Percentiles rank a stretch among this genome's conserved stretches.
Evolutionary conservation across 2,113 vertebrate genomes (phyloP).

Genomic region (Muntiacus reevesi): DNA sequence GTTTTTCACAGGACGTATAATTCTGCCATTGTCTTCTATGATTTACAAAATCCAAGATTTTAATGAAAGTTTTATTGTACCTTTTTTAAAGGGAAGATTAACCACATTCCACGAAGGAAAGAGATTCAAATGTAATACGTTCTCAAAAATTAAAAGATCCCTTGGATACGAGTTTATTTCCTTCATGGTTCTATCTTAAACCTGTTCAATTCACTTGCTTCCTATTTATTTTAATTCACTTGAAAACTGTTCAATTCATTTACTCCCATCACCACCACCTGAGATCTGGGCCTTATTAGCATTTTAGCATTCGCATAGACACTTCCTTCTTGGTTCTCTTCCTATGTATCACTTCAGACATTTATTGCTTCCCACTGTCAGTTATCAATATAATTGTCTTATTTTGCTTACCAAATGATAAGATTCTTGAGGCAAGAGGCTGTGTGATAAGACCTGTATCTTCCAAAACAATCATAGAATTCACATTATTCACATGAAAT

Average conservation of each 20-base stretch:
- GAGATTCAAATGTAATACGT: neutral
- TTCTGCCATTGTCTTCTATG: neutral
- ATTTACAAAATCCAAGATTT: neutral
- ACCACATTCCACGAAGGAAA: neutral
- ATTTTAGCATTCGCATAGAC: neutral
- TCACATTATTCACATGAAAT: neutral
- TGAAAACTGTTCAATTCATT: neutral
- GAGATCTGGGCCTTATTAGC: neutral
- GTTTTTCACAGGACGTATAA: neutral
- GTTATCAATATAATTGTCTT: neutral
- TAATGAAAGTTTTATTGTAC: neutral
- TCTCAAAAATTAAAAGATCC: neutral
- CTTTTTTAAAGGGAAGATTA: slow-evolving; percentile 25
- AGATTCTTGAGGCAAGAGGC: neutral
- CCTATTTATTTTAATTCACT: neutral
- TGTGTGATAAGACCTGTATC: neutral
- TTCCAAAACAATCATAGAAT: neutral
- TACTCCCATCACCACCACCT: neutral
- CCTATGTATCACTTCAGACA: neutral
- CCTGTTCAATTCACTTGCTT: neutral
- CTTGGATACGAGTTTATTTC: neutral
- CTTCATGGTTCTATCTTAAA: neutral
- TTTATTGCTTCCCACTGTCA: neutral
- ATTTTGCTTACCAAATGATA: neutral
- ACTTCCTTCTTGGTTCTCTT: neutral